phyloP scores from a whole-genome alignment of 2,113 vertebrate species.

The Pavo muticus region DNA sequence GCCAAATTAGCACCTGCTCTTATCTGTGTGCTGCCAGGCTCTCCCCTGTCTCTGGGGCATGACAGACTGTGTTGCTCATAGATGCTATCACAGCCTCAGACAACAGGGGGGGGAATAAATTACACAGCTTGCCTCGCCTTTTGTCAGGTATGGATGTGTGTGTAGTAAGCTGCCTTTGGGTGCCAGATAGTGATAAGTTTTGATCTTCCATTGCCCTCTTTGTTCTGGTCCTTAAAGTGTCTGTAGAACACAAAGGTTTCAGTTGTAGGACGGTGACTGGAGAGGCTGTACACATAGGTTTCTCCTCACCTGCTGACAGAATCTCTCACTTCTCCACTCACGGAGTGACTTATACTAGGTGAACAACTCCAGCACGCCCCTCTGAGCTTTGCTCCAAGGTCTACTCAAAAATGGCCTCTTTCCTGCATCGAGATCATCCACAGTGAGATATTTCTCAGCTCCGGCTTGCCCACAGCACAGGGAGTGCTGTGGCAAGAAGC shows the following conservation, averaged over 20 bases:
- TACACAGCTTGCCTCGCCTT: neutral
- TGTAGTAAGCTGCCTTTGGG: rapidly evolving
- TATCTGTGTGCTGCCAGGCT: neutral
- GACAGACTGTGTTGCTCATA: neutral
- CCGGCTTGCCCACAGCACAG: neutral
- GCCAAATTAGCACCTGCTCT: neutral
- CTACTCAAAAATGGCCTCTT: neutral
- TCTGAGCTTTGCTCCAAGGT: neutral
- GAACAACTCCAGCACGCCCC: neutral
- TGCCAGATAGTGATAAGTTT: neutral
- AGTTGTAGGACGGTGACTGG: rapidly evolving
- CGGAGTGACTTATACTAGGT: rapidly evolving
- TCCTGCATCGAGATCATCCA: neutral
- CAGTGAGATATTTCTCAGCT: neutral
- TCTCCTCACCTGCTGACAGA: neutral
- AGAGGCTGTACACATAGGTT: rapidly evolving
- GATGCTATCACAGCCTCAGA: neutral
- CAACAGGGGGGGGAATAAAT: neutral
- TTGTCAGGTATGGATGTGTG: neutral
- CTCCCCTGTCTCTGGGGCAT: neutral
- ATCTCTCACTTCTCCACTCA: neutral
- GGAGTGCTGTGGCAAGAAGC: neutral
- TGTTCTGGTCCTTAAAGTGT: no score
- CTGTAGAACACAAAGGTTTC: neutral
- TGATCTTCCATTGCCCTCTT: neutral